Percentiles rank a stretch among this genome's conserved stretches.
phyloP scores from a whole-genome alignment of 2,797 vertebrate species.

The Macropodus opercularis region DNA sequence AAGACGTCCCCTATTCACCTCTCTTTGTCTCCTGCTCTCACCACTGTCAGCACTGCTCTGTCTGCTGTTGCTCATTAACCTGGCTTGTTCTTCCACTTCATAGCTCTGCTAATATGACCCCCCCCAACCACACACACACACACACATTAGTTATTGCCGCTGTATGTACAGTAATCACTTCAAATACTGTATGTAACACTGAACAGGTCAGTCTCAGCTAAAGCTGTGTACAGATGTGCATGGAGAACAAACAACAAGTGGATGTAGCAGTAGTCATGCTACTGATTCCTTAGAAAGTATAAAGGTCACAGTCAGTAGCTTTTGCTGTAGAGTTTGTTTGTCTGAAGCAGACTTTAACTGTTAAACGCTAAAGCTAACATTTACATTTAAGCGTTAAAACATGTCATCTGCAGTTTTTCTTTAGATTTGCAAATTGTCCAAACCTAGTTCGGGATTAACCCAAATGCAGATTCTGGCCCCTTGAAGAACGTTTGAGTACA shows the following conservation, averaged over 20 bases:
- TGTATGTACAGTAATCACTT: conserved; percentile 23
- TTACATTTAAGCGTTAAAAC: too few species aligned
- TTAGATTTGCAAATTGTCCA: too few species aligned
- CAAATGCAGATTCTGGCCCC: too few species aligned
- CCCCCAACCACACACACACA: too few species aligned
- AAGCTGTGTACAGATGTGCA: not conserved
- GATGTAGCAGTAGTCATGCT: not conserved
- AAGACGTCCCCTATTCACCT: conserved; percentile 58
- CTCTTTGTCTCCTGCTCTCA: conserved; percentile 67
- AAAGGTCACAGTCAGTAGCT: too few species aligned
- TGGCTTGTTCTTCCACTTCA: conserved; percentile 86
- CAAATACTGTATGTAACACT: conserved; percentile 13
- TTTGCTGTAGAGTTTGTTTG: too few species aligned
- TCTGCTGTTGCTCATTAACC: conserved; percentile 84
- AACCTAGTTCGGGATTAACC: conserved; percentile 30
- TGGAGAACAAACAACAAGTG: not conserved
- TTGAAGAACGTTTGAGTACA: too few species aligned
- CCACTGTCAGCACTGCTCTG: conserved; percentile 78
- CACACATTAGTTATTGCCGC: conserved; percentile 28
- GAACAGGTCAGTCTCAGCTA: conserved; percentile 1
- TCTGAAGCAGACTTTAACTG: too few species aligned
- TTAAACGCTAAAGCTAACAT: too few species aligned
- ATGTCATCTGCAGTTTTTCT: too few species aligned
- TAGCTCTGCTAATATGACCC: conserved; percentile 75
- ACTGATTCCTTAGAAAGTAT: too few species aligned